These are phyloP conservation scores for Coreius guichenoti DNA, from an alignment of 2,797 vertebrate species.

Conservation along the genomic window DNA sequence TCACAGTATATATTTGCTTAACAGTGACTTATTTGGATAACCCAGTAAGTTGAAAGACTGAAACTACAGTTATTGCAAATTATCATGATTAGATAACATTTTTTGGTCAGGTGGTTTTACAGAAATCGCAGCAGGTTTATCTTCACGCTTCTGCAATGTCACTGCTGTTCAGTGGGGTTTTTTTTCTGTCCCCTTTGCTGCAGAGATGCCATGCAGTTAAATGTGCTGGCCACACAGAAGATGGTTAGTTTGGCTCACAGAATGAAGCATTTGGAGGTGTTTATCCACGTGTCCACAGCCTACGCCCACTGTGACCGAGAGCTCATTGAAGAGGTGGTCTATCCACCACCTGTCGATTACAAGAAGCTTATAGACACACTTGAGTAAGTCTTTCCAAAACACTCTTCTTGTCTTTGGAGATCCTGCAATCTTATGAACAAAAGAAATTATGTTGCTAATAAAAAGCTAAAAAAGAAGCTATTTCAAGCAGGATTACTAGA, in stretches of 20 bases:
- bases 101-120: not conserved
- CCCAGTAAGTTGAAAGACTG: not conserved
- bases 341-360: constrained; percentile 93
- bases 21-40: not conserved
- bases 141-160: not conserved
- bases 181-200: not conserved
- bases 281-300: constrained; percentile 93
- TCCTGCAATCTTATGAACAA: not conserved
- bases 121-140: not conserved
- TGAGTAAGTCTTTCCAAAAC: constrained; percentile 80
- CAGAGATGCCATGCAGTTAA: constrained; percentile 95
- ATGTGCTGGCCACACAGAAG: constrained; percentile 92
- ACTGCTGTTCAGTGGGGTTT: not conserved
- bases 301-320: constrained; percentile 94
- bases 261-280: constrained; percentile 94
- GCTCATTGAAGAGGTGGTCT: constrained; percentile 93
- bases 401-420: not conserved
- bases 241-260: constrained; percentile 87
- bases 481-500: not conserved
- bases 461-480: not conserved
- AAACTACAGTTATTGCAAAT: not conserved
- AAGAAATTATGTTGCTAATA: not conserved
- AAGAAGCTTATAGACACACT: constrained; percentile 92
- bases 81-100: not conserved
- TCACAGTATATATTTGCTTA: not conserved